Evolutionary conservation across 2,113 vertebrate genomes (phyloP).

Genomic region (Tetraodon nigroviridis): DNA sequence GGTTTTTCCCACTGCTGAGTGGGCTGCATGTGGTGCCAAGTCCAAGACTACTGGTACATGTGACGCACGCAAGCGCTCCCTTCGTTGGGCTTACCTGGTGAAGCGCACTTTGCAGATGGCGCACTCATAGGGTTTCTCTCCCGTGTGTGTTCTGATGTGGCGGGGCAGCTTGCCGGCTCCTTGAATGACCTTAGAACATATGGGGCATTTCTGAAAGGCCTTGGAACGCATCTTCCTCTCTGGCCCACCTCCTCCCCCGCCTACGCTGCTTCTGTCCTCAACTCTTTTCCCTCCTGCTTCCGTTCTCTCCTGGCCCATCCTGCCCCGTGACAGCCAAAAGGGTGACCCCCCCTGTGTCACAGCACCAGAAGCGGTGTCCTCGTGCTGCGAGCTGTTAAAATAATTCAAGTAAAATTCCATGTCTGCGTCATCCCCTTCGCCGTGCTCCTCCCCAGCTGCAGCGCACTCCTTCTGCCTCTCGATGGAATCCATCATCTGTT

Average conservation of each 20-base stretch:
- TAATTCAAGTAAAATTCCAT: constrained; percentile 99
- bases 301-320: constrained; percentile 67
- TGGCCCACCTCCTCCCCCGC: constrained; percentile 37
- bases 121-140: constrained; percentile 98
- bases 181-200: constrained; percentile 98
- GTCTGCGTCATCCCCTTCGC: constrained; percentile 85
- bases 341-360: constrained; percentile 82
- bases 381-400: constrained; percentile 82
- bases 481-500: constrained; percentile 93
- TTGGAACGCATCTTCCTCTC: constrained; percentile 98
- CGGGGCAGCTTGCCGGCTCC: constrained; percentile 88
- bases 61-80: constrained; percentile 55
- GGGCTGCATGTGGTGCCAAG: constrained; percentile 36
- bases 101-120: constrained; percentile 88
- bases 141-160: constrained; percentile 98
- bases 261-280: constrained; percentile 35
- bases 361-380: constrained; percentile 71
- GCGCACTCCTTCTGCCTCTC: constrained; percentile 75
- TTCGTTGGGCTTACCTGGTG: constrained; percentile 76
- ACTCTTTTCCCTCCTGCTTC: constrained; percentile 26
- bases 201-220: constrained; percentile 99
- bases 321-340: constrained; percentile 76
- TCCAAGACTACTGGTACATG: constrained; percentile 59
- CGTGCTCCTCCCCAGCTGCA: constrained; percentile 75
- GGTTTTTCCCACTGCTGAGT: constrained; percentile 37